Base-by-base conservation (phyloP, 1,140 invertebrate species). In the Melanaphis sacchari region DNA sequence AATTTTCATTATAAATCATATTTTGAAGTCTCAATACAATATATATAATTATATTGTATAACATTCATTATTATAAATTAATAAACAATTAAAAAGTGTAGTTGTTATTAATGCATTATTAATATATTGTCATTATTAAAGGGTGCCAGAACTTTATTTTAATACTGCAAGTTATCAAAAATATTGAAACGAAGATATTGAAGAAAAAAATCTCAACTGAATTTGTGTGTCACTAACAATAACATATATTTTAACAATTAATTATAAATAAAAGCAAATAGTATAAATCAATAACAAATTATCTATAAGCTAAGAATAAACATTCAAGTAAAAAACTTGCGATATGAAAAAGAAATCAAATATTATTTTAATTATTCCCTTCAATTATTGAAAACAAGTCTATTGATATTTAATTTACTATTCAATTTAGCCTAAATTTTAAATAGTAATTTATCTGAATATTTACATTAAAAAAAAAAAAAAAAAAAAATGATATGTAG, bases 111-210 rank as follows among this genome's bases (percentile, higher is more conserved):
- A 66, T 90, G 54, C 38, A 66, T 26, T 66, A 90, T 59, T 41
- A 66, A 92, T 82, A 81, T 40, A 81, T 49, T 82, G 66, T 92
- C 6, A 92, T 38, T 82, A 82, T 49, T 82, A 92, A 82, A 92
- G 90, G 90, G 66, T 92, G 90, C 90, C 90, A 92, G 82, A 46
- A 88, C 36, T 54, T 26, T 43, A 76, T 26, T 54, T 40, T 76
- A 91, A 66, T 54, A 59, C 54, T 41, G 24, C 1, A n/a, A 91
- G 11, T 41, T 41, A 49, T 52, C 6, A 24, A 81, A 91, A 43
- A 46, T 81, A 43, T 26, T 90, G 59, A 40, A 40, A 9, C n/a
- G 31, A 54, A 41, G 26, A 82, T 81, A 49, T 43, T 15, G 59
- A 18, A 0, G 31, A 43, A 91, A 91, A 76, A 40, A 41, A 46